These are phyloP conservation scores for Pecten maximus DNA, from an alignment of 2,888 invertebrate genomes.

Conservation along the genomic window DNA sequence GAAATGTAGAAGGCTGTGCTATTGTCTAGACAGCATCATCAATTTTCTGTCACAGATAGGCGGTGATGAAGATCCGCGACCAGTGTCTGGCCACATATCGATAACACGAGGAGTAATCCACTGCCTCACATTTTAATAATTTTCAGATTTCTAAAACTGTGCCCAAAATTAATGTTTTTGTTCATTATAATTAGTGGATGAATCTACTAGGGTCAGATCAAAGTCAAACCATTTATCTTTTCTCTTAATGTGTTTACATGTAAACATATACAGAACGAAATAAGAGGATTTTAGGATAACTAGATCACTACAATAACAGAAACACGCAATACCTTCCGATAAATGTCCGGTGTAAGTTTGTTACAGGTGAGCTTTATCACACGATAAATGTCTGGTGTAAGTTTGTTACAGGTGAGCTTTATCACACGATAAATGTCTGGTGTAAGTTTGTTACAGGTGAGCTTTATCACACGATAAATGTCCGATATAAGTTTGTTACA, in stretches of 20 bases:
- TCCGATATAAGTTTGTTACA: too few relatives aligned
- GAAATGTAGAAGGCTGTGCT: neutral
- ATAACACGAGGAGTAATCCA: neutral
- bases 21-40: neutral
- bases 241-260: neutral
- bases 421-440: too few relatives aligned
- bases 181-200: neutral
- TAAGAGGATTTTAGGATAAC: too few relatives aligned
- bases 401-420: too few relatives aligned
- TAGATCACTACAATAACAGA: too few relatives aligned
- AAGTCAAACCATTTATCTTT: conserved; percentile 3
- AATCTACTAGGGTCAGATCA: neutral
- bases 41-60: neutral
- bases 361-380: too few relatives aligned
- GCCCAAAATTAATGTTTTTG: neutral
- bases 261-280: neutral
- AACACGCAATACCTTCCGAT: too few relatives aligned
- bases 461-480: too few relatives aligned
- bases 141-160: neutral
- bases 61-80: neutral
- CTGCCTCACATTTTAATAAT: neutral
- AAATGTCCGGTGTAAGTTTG: too few relatives aligned
- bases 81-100: neutral
- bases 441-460: too few relatives aligned
- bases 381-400: too few relatives aligned